A percentile compares a stretch with the other conserved stretches of the same genome.
These are phyloP conservation scores for Melanocharis versteri DNA, from an alignment of 2,113 vertebrate species.

Conservation along the genomic window DNA sequence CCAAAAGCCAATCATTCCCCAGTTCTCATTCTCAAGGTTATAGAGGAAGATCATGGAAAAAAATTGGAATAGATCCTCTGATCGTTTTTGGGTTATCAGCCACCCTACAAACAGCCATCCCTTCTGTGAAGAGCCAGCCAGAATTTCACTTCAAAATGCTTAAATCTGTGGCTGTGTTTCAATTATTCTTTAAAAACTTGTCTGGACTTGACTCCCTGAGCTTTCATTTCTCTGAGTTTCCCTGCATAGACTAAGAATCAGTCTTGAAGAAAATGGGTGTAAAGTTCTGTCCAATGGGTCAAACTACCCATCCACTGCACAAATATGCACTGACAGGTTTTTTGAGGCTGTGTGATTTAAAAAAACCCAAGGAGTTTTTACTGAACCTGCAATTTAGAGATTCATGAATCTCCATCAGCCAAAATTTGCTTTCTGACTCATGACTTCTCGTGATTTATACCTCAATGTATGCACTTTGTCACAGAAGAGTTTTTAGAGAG, in stretches of 20 bases:
- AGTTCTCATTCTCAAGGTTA: neutral
- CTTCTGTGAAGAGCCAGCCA: neutral
- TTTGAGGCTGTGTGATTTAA: neutral
- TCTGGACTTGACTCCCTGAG: neutral
- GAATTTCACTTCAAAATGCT: neutral
- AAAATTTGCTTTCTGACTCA: neutral
- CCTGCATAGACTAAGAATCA: neutral
- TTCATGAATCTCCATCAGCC: neutral
- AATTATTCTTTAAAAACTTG: neutral
- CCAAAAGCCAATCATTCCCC: neutral
- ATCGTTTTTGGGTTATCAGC: neutral
- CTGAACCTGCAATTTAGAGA: neutral
- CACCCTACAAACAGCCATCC: neutral
- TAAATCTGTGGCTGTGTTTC: neutral
- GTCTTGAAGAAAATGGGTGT: neutral
- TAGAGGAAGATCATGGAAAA: neutral
- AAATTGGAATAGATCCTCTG: neutral
- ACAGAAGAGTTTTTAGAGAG: neutral
- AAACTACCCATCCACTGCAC: neutral
- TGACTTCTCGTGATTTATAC: neutral
- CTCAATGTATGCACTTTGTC: neutral
- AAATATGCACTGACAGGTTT: neutral
- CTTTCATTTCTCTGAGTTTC: neutral
- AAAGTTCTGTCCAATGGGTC: neutral
- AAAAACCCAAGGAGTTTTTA: neutral